phyloP scores from a whole-genome alignment of 92 coral and sea anemone species.

The Umimayanthus kanabou region DNA sequence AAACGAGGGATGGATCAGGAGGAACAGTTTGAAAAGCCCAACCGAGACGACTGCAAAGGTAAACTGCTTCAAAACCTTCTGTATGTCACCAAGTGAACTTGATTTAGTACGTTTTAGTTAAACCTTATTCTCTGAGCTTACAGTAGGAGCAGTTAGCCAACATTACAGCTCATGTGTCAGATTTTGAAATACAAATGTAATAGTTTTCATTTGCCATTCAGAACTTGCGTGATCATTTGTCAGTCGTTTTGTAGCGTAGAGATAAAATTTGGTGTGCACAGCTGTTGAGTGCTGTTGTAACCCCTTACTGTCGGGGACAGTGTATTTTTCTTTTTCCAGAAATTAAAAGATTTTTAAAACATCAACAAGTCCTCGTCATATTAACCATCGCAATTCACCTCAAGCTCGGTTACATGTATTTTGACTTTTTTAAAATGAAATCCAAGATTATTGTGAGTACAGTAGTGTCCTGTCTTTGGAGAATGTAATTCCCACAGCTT shows the following conservation, averaged over 20 bases:
- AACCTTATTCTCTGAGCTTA: not conserved
- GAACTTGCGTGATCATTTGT: too few species aligned
- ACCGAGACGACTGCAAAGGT: conserved; percentile 93
- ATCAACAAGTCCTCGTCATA: not conserved
- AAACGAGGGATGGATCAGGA: conserved; percentile 94
- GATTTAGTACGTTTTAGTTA: not conserved
- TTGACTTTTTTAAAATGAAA: too few species aligned
- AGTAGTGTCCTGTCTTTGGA: too few species aligned
- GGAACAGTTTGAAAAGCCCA: conserved; percentile 95
- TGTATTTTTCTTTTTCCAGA: not conserved
- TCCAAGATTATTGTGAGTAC: too few species aligned
- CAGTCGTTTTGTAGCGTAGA: not conserved
- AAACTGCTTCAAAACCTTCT: too few species aligned
- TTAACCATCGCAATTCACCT: not conserved
- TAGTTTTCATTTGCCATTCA: not conserved
- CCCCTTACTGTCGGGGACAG: not conserved
- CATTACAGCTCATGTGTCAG: not conserved
- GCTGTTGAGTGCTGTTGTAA: not conserved
- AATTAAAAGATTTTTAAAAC: not conserved
- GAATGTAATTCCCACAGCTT: too few species aligned
- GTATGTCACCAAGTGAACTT: not conserved
- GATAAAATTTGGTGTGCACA: not conserved
- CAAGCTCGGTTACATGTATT: not conserved
- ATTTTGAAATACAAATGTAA: not conserved
- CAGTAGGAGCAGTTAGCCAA: not conserved